Percentiles rank a stretch among this genome's conserved stretches.
These are phyloP conservation scores for Acanthosepion pharaonis DNA, from an alignment of 2,888 invertebrate species.

Conservation along the genomic window DNA sequence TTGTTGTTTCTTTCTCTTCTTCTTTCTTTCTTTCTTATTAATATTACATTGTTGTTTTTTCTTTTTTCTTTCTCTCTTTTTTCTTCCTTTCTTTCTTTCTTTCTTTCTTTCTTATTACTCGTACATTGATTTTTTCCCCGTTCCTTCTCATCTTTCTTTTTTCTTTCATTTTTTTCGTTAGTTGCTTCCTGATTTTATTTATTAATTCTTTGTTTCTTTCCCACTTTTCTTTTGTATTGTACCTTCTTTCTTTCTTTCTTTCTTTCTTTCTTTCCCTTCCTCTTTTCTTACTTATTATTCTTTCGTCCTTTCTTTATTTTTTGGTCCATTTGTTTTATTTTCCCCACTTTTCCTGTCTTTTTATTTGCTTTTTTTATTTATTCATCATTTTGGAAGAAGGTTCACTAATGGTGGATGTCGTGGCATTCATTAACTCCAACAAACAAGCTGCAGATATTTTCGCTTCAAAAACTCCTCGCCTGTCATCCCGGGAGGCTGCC, in stretches of 20 bases:
- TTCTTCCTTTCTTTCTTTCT: too few relatives aligned
- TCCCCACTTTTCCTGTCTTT: neutral
- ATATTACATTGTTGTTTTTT: too few relatives aligned
- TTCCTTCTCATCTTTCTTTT: neutral
- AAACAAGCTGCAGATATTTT: neutral
- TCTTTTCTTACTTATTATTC: neutral
- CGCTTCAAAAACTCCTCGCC: neutral
- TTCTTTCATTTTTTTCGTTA: neutral
- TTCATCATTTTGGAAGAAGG: neutral
- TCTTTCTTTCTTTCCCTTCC: neutral
- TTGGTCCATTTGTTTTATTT: neutral
- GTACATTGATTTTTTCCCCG: too few relatives aligned
- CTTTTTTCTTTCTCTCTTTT: too few relatives aligned
- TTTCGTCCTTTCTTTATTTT: neutral
- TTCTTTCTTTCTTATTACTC: too few relatives aligned
- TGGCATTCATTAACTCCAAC: conserved; percentile 18
- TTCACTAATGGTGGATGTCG: neutral
- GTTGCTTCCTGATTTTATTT: neutral
- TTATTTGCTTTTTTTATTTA: too few relatives aligned
- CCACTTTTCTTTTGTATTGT: neutral
- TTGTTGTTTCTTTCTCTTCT: too few relatives aligned
- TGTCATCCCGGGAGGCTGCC: neutral
- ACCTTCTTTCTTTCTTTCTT: neutral
- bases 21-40: too few relatives aligned
- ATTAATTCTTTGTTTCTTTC: neutral